Conservation (phyloP, 2,888 invertebrate species). For the Flabesymbios commensalis region DNA sequence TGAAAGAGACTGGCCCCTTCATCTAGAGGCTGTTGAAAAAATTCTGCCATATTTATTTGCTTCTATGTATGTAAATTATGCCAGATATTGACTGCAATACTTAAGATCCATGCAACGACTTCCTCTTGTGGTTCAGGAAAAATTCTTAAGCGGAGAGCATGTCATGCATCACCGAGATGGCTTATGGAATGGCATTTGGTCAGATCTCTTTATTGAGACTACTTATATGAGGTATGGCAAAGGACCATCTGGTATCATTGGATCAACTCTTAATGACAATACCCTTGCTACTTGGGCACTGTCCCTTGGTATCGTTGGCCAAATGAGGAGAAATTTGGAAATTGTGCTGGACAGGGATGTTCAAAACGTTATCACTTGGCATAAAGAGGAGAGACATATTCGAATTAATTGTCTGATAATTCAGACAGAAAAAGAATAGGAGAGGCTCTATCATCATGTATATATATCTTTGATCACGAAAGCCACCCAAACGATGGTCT, state of each 20-base stretch:
- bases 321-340: conserved; percentile 1
- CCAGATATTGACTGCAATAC: conserved; percentile 36
- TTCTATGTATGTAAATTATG: conserved; percentile 34
- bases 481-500: no score
- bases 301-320: conserved; percentile 30
- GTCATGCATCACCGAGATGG: conserved; percentile 34
- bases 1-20: conserved; percentile 34
- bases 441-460: no score
- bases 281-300: conserved; percentile 35
- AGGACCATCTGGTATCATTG: conserved; percentile 34
- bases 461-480: no score
- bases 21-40: conserved; percentile 23
- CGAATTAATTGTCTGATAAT: neutral
- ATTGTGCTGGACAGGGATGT: neutral
- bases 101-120: conserved; percentile 30
- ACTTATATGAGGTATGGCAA: conserved; percentile 41
- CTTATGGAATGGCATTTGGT: conserved; percentile 39
- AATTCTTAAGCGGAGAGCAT: conserved; percentile 35
- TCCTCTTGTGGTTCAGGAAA: conserved; percentile 19
- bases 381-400: neutral
- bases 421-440: neutral
- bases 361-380: neutral
- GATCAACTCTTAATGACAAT: conserved; percentile 33
- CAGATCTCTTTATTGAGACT: conserved; percentile 40
- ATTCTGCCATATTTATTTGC: conserved; percentile 40